phyloP scores from a whole-genome alignment of 2,888 invertebrate genomes.

The Lasioglossum lativentre region DNA sequence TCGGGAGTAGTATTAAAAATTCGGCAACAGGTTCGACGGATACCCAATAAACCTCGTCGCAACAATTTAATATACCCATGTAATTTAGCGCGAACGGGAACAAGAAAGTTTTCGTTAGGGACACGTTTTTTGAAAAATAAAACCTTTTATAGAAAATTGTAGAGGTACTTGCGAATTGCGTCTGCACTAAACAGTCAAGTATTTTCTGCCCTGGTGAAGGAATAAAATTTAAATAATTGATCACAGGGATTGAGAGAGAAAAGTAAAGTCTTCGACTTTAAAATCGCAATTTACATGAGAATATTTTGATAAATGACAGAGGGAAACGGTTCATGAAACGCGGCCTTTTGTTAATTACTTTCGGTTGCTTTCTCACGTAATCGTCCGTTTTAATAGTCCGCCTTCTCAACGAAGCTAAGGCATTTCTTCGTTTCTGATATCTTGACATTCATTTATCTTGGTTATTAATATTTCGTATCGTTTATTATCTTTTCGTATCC shows the following conservation, averaged over 20 bases:
- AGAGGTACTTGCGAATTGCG: neutral
- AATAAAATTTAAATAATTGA: neutral
- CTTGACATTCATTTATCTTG: neutral
- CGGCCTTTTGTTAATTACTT: neutral
- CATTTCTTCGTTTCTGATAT: neutral
- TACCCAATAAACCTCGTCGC: neutral
- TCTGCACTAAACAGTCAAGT: neutral
- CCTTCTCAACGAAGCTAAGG: neutral
- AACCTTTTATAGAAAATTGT: neutral
- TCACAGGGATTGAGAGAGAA: neutral
- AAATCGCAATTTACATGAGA: neutral
- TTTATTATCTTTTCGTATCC: neutral
- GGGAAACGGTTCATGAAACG: neutral
- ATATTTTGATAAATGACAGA: slow-evolving; percentile 11
- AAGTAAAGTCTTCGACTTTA: neutral
- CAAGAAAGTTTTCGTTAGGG: neutral
- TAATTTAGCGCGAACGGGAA: neutral
- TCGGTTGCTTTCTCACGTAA: neutral
- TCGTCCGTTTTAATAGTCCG: neutral
- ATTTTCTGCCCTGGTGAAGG: too few species aligned
- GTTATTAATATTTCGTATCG: neutral
- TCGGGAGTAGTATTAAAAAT: too few species aligned
- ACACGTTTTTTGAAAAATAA: neutral
- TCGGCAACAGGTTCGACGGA: neutral
- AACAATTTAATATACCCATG: neutral